These are phyloP conservation scores for Aldrovandia affinis DNA, from an alignment of 2,797 vertebrate genomes.

Conservation along the genomic window DNA sequence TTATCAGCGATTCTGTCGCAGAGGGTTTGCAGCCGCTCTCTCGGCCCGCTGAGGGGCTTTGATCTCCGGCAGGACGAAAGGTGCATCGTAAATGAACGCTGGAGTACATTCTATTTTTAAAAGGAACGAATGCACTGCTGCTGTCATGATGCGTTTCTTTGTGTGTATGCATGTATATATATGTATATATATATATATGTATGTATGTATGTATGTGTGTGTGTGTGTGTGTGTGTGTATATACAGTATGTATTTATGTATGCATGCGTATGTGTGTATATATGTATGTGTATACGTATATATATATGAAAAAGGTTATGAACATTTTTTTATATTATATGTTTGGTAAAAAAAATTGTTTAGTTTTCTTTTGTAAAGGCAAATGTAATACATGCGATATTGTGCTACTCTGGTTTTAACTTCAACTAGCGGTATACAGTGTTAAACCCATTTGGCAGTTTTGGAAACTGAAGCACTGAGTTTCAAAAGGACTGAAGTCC, in stretches of 20 bases:
- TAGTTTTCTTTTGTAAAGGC: not conserved
- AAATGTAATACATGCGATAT: not conserved
- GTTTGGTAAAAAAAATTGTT: constrained; percentile 56
- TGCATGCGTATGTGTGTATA: too few relatives aligned
- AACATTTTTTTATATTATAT: too few relatives aligned
- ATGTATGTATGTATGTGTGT: too few relatives aligned
- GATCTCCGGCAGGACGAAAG: not conserved
- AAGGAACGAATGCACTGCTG: not conserved
- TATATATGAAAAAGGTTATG: not conserved
- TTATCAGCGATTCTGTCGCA: not conserved
- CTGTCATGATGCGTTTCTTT: not conserved
- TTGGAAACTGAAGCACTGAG: not conserved
- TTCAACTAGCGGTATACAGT: not conserved
- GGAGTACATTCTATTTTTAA: not conserved
- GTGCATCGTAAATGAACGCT: not conserved
- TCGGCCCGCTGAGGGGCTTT: not conserved
- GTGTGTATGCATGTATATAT: too few relatives aligned
- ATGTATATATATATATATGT: not conserved
- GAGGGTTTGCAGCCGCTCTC: not conserved
- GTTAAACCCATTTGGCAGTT: not conserved
- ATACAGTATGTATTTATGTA: too few relatives aligned
- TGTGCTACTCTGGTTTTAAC: not conserved
- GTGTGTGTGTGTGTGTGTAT: too few relatives aligned
- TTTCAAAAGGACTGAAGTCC: not conserved
- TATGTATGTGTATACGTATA: not conserved